phyloP scores from a whole-genome alignment of 1,140 invertebrate species.

The Aricia agestis region DNA sequence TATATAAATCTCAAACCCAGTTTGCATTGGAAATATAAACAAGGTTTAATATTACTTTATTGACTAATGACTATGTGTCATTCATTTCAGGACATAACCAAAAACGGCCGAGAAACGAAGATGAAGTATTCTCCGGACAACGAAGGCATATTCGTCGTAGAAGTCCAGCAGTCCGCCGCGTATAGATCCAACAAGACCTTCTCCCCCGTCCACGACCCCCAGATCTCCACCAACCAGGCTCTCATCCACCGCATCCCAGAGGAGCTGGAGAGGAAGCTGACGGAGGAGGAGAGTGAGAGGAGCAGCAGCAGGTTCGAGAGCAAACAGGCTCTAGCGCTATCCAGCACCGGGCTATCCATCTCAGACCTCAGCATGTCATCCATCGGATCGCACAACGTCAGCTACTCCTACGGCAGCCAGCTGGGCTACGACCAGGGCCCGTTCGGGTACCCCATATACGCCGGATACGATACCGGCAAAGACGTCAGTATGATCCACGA shows the following conservation, averaged over 20 bases:
- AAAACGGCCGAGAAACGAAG: constrained; percentile 81
- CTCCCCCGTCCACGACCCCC: constrained; percentile 54
- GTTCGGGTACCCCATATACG: constrained; percentile 81
- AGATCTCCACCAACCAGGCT: constrained; percentile 76
- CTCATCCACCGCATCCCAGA: constrained; percentile 76
- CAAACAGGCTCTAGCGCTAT: constrained; percentile 63
- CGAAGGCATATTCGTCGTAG: constrained; percentile 87
- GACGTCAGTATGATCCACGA: constrained; percentile 66
- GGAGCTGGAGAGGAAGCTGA: constrained; percentile 58
- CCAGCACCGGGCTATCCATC: constrained; percentile 84
- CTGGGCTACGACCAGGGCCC: constrained; percentile 84
- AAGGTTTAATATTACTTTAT: too few species aligned
- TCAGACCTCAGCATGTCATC: constrained; percentile 85
- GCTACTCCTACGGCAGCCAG: constrained; percentile 86
- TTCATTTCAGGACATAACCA: constrained; percentile 78
- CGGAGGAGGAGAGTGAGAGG: constrained; percentile 71
- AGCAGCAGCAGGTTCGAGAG: constrained; percentile 50
- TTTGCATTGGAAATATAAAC: too few species aligned
- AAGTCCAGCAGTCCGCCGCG: constrained; percentile 78
- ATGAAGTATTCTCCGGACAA: constrained; percentile 83
- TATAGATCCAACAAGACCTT: constrained; percentile 58
- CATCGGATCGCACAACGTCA: constrained; percentile 81
- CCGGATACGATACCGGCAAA: constrained; percentile 76
- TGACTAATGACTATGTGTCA: too few species aligned
- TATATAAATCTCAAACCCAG: too few species aligned